phyloP scores from a whole-genome alignment of 1,140 invertebrate genomes.

The Mesaphorura yosii region DNA sequence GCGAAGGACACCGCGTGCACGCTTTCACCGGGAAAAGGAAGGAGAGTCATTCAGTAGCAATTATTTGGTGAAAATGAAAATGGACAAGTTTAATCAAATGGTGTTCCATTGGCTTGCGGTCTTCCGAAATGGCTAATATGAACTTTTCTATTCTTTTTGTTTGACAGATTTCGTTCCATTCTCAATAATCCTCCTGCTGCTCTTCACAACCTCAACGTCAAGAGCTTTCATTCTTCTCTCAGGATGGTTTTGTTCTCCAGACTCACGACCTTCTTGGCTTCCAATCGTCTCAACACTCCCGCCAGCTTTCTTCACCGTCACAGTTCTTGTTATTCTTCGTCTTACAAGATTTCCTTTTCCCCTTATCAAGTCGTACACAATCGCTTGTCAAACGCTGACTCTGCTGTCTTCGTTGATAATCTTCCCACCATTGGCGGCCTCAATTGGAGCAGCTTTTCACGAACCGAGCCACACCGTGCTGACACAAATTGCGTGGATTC shows the following conservation, averaged over 20 bases:
- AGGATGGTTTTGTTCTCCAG: constrained; percentile 28
- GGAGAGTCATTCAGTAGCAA: neutral
- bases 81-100: constrained; percentile 3
- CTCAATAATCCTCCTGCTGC: constrained; percentile 30
- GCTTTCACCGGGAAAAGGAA: too few relatives aligned
- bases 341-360: constrained; percentile 31
- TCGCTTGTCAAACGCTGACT: constrained; percentile 21
- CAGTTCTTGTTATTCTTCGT: constrained; percentile 27
- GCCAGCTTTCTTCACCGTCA: constrained; percentile 25
- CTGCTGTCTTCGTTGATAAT: constrained; percentile 23
- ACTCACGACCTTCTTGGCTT: constrained; percentile 26
- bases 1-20: too few relatives aligned
- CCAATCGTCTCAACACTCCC: constrained; percentile 29
- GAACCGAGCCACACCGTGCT: constrained; percentile 19
- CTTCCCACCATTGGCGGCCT: constrained; percentile 25
- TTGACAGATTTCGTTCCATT: constrained; percentile 31
- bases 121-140: neutral
- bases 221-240: constrained; percentile 30
- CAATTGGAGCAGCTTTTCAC: constrained; percentile 27
- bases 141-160: constrained; percentile 6
- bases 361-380: constrained; percentile 27
- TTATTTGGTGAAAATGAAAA: neutral
- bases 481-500: constrained; percentile 29
- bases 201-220: constrained; percentile 27
- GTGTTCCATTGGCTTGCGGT: neutral